phyloP scores from a whole-genome alignment of 2,888 invertebrate species.

The Andrena bicolor region DNA sequence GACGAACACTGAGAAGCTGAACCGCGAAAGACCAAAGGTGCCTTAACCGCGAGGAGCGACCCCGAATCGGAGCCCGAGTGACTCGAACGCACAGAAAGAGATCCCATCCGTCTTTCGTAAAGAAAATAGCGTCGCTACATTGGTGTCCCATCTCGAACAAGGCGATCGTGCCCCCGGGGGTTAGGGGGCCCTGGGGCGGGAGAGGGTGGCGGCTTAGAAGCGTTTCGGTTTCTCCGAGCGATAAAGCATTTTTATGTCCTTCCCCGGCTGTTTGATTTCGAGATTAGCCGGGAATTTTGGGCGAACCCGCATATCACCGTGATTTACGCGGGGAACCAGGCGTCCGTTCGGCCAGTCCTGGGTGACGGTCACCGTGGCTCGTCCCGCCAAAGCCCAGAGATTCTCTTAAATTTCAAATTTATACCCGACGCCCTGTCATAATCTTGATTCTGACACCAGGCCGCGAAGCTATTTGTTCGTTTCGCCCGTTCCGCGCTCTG shows the following conservation, averaged over 20 bases:
- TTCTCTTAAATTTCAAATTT: slow-evolving; percentile 85
- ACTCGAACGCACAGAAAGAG: slow-evolving; percentile 34
- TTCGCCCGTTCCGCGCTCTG: slow-evolving; percentile 56
- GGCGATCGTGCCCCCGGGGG: slow-evolving; percentile 67
- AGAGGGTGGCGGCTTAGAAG: slow-evolving; percentile 61
- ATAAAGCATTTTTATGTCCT: slow-evolving; percentile 85
- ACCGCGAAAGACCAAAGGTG: not conserved
- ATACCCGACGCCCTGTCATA: slow-evolving; percentile 82
- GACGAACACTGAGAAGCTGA: not conserved
- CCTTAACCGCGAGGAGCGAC: not conserved
- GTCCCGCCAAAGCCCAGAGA: slow-evolving; percentile 69
- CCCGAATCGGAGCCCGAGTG: slow-evolving; percentile 31
- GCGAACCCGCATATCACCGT: slow-evolving; percentile 85
- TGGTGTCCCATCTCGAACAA: slow-evolving; percentile 62
- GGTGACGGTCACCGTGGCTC: slow-evolving; percentile 57
- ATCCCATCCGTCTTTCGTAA: slow-evolving; percentile 46
- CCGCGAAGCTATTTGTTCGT: slow-evolving; percentile 77
- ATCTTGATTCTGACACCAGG: slow-evolving; percentile 83
- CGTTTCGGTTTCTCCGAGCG: slow-evolving; percentile 72
- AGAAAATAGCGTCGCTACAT: slow-evolving; percentile 53
- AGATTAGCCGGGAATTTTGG: slow-evolving; percentile 85
- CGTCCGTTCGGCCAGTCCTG: slow-evolving; percentile 62
- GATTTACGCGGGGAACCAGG: slow-evolving; percentile 79
- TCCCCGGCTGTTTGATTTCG: slow-evolving; percentile 83
- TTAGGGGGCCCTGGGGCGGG: slow-evolving; percentile 5